Conservation (phyloP, 2,888 invertebrate species). For the Lepetodrilus schrolli region DNA sequence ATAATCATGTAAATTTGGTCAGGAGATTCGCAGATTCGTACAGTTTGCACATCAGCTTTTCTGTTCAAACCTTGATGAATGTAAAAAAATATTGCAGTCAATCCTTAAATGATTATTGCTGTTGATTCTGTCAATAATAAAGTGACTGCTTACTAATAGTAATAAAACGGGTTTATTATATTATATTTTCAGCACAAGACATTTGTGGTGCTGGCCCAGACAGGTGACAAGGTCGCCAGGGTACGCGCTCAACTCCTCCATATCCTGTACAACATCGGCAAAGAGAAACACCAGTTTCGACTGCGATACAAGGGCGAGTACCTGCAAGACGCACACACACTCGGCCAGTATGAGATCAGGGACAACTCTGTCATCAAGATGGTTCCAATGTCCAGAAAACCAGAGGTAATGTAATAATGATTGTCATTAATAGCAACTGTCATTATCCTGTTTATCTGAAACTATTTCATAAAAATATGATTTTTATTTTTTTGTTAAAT, state of each 20-base stretch:
- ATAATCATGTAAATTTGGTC: no score
- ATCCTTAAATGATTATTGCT: no score
- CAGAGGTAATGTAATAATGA: slow-evolving; percentile 52
- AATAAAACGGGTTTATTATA: no score
- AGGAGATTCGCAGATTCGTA: no score
- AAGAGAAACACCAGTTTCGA: slow-evolving; percentile 69
- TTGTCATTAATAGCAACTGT: background rate
- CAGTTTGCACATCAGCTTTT: no score
- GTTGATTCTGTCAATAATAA: no score
- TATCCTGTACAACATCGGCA: slow-evolving; percentile 67
- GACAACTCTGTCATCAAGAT: slow-evolving; percentile 69
- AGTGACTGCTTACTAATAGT: no score
- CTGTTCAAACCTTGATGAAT: no score
- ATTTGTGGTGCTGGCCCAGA: slow-evolving; percentile 66
- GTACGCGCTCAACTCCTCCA: slow-evolving; percentile 71
- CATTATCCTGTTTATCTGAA: no score
- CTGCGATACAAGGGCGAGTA: slow-evolving; percentile 70
- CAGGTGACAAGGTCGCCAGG: slow-evolving; percentile 65
- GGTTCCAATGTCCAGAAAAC: slow-evolving; percentile 64
- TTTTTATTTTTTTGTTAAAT: no score
- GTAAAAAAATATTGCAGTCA: no score
- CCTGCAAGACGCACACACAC: slow-evolving; percentile 66
- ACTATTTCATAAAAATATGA: no score
- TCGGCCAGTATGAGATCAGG: slow-evolving; percentile 67
- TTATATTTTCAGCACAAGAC: slow-evolving; percentile 67